Evolutionary conservation across 2,797 vertebrate species (phyloP), one percentile per base, ranked within the genome.

Genomic region (Myotis vivesi): DNA sequence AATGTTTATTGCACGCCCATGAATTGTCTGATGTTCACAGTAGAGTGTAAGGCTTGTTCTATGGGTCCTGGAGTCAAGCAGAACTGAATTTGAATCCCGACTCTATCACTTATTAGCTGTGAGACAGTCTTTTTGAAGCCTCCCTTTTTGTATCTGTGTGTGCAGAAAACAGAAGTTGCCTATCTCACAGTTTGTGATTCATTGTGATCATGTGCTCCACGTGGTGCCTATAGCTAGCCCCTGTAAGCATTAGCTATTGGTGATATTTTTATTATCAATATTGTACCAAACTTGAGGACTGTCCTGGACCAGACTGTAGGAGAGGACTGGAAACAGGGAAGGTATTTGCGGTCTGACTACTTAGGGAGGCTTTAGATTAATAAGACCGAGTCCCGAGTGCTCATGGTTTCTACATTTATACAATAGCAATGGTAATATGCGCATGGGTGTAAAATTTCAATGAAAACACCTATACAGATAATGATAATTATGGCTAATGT

Each of bases 201-300:
- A 5, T 8, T 17, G 17, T 25, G 36, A 20, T 23, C 16, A 2
- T 36, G 28, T 2, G 2, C 28, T n/a, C 53, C 20, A 3, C 8
- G 3, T 0, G 5, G 17, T 49, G 11, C 68, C 85, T 44, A 2
- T 46, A 25, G 15, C 19, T 41, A 66, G 44, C 71, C 62, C 28
- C 71, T n/a, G 38, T 1, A 71, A n/a, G 28, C 28, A 3, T 51
- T 64, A 30, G 62, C 53, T 80, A 19, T 30, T 36, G 46, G 44
- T 66, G 33, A 59, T 81, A 22, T 33, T 76, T n/a, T 46, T 36
- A 81, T 33, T 8, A 28, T 5, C 33, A 44, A 57, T 72, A 36
- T 1, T n/a, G 11, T n/a, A 22, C 46, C 5, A 13, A 80, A 62
- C 22, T 25, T 51, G 19, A 83, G 76, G 76, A 30, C 76, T 19